Evolutionary conservation across 1,140 invertebrate species (phyloP).

Genomic region (Drosophila carrolli): DNA sequence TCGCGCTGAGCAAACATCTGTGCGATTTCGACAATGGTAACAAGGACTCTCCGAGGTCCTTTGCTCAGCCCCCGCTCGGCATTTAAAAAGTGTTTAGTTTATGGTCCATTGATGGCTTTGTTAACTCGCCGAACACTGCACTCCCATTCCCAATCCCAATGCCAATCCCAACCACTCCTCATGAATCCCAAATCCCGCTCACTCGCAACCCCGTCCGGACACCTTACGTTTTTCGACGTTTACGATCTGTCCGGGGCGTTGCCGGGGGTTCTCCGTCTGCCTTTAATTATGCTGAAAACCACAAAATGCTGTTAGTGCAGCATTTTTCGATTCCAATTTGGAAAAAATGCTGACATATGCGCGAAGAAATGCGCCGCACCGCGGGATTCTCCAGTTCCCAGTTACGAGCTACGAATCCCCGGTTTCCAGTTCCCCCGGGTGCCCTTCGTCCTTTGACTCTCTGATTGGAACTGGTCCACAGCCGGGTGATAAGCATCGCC

Average conservation of each 20-base stretch:
- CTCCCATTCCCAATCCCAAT: constrained; percentile 21
- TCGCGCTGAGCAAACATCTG: constrained; percentile 60
- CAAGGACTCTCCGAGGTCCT: constrained; percentile 26
- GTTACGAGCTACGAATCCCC: neutral
- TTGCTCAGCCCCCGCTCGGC: constrained; percentile 41
- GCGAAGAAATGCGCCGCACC: constrained; percentile 50
- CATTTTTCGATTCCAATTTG: constrained; percentile 79
- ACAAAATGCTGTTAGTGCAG: constrained; percentile 82
- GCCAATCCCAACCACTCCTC: constrained; percentile 27
- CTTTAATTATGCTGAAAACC: constrained; percentile 83
- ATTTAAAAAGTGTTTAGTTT: constrained; percentile 84
- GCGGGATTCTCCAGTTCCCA: constrained; percentile 30
- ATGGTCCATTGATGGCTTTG: constrained; percentile 84
- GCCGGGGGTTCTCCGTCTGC: constrained; percentile 59
- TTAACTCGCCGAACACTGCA: constrained; percentile 69
- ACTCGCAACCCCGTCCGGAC: constrained; percentile 59
- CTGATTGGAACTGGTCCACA: constrained; percentile 79
- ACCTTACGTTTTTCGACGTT: constrained; percentile 84
- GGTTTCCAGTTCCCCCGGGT: constrained; percentile 63
- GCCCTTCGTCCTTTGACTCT: constrained; percentile 73
- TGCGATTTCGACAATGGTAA: constrained; percentile 55
- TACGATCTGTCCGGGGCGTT: constrained; percentile 81
- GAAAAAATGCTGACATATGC: constrained; percentile 83
- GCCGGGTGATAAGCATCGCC: constrained; percentile 45
- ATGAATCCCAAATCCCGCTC: constrained; percentile 40